Evolutionary conservation across 2,113 vertebrate genomes (phyloP), one percentile per base, ranked within the genome.

Genomic region (Periophthalmodon schlosseri): DNA sequence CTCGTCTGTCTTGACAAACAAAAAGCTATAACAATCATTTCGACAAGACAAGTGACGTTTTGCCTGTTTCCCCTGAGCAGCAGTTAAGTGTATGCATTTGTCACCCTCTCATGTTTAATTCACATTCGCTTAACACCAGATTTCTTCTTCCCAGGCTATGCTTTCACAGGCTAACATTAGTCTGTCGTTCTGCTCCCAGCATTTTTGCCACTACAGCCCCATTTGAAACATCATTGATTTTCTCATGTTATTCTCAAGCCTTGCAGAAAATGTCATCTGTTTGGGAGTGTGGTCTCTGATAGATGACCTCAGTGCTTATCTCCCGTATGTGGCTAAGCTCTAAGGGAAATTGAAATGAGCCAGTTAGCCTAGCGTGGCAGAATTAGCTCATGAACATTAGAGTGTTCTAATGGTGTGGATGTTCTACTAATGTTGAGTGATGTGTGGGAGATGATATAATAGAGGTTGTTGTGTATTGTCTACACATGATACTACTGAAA

Each of bases 71-170:
- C 61, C 80, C 24, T 18, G 49, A 76, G 75, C 72, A 47, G 61
- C 47, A 69, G 68, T 69, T 74, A 80, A 84, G 76, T 79, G 67
- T 71, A 75, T 79, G 69, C 81, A 82, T 89, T 89, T 90, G 85
- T 84, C 82, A 76, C 52, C 69, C 58, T 71, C 63, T 86, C 73
- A 84, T 91, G 74, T 78, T 86, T 89, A 87, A 90, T 91, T 90
- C 89, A 91, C 77, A 84, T 80, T 56, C 78, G 73, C 75, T 83
- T 75, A 81, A 82, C 34, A 24, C 75, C 74, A 56, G 75, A 76
- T 86, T 74, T 79, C 68, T 69, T 15, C 10, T 50, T 79, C 76
- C 76, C 72, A 73, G 81, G 71, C 46, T 76, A 46, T 23, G 2
- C 47, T 78, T 81, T 73, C 71, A 77, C 68, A 82, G 73, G 72